Conservation (phyloP, 2,888 invertebrate genomes). For the Drosophila phalerata region DNA sequence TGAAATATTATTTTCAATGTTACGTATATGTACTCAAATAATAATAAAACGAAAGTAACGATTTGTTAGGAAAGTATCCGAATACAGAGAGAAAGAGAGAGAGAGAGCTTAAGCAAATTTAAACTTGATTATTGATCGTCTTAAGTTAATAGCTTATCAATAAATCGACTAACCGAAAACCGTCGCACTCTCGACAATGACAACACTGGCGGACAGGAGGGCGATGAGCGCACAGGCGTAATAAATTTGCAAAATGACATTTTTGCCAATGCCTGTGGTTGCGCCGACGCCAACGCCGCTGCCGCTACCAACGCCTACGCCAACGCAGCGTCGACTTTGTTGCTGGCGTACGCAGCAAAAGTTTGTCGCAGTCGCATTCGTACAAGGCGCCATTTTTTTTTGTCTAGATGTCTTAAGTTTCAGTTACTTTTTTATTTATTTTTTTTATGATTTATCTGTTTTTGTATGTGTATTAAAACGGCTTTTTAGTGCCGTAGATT, state of each 20-base stretch:
- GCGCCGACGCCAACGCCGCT: conserved; percentile 42
- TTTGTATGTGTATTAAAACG: conserved; percentile 55
- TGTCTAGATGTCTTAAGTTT: conserved; percentile 53
- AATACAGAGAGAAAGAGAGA: neutral
- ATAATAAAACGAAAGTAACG: neutral
- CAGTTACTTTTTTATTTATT: conserved; percentile 32
- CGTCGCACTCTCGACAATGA: conserved; percentile 82
- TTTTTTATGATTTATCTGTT: conserved; percentile 18
- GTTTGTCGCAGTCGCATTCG: conserved; percentile 34
- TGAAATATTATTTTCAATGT: neutral
- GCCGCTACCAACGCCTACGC: conserved; percentile 43
- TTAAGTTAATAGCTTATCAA: conserved; percentile 16
- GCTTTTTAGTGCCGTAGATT: conserved; percentile 57
- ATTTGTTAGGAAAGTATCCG: neutral
- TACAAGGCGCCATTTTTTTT: conserved; percentile 68
- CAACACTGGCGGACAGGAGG: conserved; percentile 73
- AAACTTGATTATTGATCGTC: neutral
- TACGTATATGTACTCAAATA: neutral
- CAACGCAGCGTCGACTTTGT: conserved; percentile 56
- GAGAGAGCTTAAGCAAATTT: conserved; percentile 1
- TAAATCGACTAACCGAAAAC: conserved; percentile 82
- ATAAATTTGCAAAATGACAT: conserved; percentile 72
- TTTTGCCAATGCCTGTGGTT: conserved; percentile 35
- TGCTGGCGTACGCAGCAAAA: conserved; percentile 57
- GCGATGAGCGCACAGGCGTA: conserved; percentile 75